Evolutionary conservation across 2,797 vertebrate species (phyloP), one percentile per base, ranked within the genome.

Genomic region (Molossus alvarezi): DNA sequence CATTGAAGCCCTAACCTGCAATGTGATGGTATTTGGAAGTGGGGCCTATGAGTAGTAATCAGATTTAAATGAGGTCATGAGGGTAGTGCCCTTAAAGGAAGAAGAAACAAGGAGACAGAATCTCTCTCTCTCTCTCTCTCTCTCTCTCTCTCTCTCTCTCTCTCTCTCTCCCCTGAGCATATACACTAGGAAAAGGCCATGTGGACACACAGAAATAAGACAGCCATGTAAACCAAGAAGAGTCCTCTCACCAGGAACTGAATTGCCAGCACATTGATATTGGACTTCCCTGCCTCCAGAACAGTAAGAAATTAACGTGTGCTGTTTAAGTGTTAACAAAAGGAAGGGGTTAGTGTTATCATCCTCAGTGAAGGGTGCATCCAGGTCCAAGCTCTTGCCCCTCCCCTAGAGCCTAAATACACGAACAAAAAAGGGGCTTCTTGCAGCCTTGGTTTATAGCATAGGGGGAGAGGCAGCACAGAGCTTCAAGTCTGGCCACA

Each of bases 301-400:
- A 86, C 2, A 4, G 8, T 69, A 12, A 85, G 62, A 58, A 77
- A 60, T 60, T 79, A 69, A n/a, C 23, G 33, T n/a, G 5, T 69
- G 14, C 21, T 58, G 27, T 58, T 57, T 69, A 80, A 57, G 9
- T 95, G 93, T 92, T 53, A 51, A 69, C 80, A 83, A 64, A 91
- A 20, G 69, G 62, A 71, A 97, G 91, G 62, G 67, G 27, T 93
- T 80, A 73, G 71, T 58, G 92, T 94, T 57, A 80, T 80, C 95
- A 60, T 83, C 71, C 83, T 94, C n/a, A n/a, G 84, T 62, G 87
- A 76, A 96, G 97, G 95, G 95, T 96, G 95, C 84, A 96, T 91
- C 92, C 77, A 94, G 67, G 84, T 94, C 92, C 1, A 2, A 88
- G 92, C 92, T 96, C 72, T 37, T 23, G 37, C 41, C 20, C 87